These are phyloP conservation scores for Nowickia ferox DNA, from an alignment of 2,888 invertebrate species.

Conservation along the genomic window DNA sequence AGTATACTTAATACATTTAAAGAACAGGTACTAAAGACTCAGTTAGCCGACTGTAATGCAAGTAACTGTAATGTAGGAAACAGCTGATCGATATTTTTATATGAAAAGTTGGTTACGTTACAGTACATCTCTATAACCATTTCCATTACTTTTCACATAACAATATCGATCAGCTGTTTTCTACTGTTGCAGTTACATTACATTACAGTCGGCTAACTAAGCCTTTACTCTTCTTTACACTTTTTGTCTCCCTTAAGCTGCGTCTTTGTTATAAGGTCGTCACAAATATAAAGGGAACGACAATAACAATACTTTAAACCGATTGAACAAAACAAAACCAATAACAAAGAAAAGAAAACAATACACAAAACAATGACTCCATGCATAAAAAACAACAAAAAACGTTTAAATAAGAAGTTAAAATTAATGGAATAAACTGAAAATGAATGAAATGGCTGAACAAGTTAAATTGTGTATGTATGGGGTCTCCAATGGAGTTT, in stretches of 20 bases:
- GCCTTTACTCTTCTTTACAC: not conserved
- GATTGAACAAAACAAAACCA: slow-evolving; percentile 7
- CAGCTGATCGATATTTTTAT: no score
- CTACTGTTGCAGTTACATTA: no score
- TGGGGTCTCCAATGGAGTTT: slow-evolving; percentile 57
- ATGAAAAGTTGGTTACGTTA: no score
- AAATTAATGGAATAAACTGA: slow-evolving; percentile 10
- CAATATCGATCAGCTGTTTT: no score
- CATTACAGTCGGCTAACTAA: no score
- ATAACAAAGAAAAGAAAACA: slow-evolving; percentile 35
- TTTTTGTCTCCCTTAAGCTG: not conserved
- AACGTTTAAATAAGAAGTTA: slow-evolving; percentile 2
- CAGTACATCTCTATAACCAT: no score
- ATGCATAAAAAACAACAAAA: not conserved
- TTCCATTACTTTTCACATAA: no score
- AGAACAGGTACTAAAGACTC: no score
- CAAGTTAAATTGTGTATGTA: slow-evolving; percentile 34
- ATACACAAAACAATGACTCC: slow-evolving; percentile 6
- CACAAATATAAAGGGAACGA: slow-evolving; percentile 1
- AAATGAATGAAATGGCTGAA: slow-evolving; percentile 49
- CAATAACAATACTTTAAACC: not conserved
- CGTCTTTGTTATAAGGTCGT: not conserved
- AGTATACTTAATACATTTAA: no score
- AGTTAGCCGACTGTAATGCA: no score
- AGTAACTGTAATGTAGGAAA: no score